Base-by-base conservation (phyloP, 2,888 invertebrate genomes). In the Shargacucullia verbasci region DNA sequence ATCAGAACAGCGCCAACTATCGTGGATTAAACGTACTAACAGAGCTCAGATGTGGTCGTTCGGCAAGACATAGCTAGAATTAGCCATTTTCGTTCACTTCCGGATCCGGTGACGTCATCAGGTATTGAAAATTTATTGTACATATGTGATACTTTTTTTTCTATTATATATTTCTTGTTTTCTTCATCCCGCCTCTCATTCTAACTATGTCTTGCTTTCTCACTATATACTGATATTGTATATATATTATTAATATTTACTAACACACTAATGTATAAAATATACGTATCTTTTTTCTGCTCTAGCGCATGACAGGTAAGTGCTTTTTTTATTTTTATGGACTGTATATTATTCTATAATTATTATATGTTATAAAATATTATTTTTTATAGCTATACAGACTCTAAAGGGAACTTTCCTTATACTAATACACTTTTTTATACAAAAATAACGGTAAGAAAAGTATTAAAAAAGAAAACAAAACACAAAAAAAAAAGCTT, bases 201-300 rank as follows among this genome's bases (percentile, higher is more conserved):
- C 90, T 93, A 92, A 91, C 92, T 94, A 94, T 94, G 94, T 94
- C 94, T 94, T 94, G 94, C 93, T 93, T 92, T 79, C 86, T 91
- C 86, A 90, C 91, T 63, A 33, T 67, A 49, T 49, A 48, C 53
- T 59, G 47, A 64, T 53, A 67, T 73, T 64, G 52, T 67, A 47
- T 68, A 63, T 60, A 68, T 74, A 66, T 70, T 56, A 56, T 50
- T 56, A 45, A 44, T 55, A 59, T 62, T 53, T 61, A 78, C 80
- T 84, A 84, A 83, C 75, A 59, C n/a, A 81, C 71, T 80, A 81
- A 83, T 20, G n/a, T 39, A 10, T 35, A 8, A 12, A 33, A 33
- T 39, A 25, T 49, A 6, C 15, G 14, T 34, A 20, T 33, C 0
- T 38, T 38, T 55, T 48, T 35, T 10, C n/a, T 44, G 60, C 60